Evolutionary conservation across 2,113 vertebrate genomes (phyloP).

Genomic region (Lamprotornis superbus): DNA sequence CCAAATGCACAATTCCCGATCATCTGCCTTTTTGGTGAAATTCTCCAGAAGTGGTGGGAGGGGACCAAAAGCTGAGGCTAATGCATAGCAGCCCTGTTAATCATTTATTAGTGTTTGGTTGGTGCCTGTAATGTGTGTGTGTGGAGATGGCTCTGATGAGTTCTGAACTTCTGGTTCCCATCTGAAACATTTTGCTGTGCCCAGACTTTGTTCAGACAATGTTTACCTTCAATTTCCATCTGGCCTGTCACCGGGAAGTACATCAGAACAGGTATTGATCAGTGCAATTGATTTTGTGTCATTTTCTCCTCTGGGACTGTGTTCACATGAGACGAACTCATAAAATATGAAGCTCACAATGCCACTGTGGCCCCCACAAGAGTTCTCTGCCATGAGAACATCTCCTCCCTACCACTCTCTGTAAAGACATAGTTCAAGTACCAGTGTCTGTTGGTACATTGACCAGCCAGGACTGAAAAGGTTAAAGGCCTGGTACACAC

Average conservation of each 20-base stretch:
- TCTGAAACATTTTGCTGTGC: slow-evolving; percentile 5
- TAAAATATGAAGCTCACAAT: not conserved
- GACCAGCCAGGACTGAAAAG: not conserved
- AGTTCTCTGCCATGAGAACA: not conserved
- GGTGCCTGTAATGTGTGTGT: not conserved
- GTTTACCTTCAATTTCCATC: not conserved
- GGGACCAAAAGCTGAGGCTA: not conserved
- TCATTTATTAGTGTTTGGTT: slow-evolving; percentile 40
- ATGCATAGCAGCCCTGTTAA: slow-evolving; percentile 22
- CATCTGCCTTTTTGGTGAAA: not conserved
- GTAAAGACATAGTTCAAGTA: not conserved
- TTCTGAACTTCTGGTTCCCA: slow-evolving; percentile 46
- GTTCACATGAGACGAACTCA: not conserved
- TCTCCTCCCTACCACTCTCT: not conserved
- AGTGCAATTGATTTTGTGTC: slow-evolving; percentile 26
- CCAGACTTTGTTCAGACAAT: slow-evolving; percentile 55
- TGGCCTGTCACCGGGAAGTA: slow-evolving; percentile 3
- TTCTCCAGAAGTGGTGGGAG: not conserved
- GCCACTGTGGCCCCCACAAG: not conserved
- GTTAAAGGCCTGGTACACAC: not conserved
- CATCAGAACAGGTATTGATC: slow-evolving; percentile 32
- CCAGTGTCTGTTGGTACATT: not conserved
- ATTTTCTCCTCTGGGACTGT: not conserved
- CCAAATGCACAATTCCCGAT: not conserved
- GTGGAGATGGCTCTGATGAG: slow-evolving; percentile 33